Percentiles rank a stretch among this genome's conserved stretches.
These are phyloP conservation scores for Hestina assimilis DNA, from an alignment of 1,140 invertebrate species.

Conservation along the genomic window DNA sequence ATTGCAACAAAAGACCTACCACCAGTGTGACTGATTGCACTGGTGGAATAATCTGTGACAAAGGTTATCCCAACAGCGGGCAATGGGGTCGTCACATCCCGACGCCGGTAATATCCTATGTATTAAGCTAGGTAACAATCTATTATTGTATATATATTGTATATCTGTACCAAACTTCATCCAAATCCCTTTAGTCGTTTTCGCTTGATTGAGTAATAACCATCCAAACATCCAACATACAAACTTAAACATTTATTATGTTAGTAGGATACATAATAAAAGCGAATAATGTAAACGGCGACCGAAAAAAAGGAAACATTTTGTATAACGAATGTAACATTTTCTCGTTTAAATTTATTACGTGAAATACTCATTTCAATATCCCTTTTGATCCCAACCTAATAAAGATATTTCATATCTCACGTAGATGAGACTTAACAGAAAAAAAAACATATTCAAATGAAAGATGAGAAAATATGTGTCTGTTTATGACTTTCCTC, in stretches of 20 bases:
- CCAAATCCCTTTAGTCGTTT: too few species aligned
- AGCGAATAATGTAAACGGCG: too few species aligned
- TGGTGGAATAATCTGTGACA: too few species aligned
- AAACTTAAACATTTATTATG: not conserved
- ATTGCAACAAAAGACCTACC: too few species aligned
- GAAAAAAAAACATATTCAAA: slow-evolving; percentile 58
- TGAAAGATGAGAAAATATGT: slow-evolving; percentile 61
- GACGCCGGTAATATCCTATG: too few species aligned
- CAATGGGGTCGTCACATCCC: too few species aligned
- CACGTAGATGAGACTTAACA: slow-evolving; percentile 19
- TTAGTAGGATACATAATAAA: not conserved
- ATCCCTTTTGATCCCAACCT: not conserved
- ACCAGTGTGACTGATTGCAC: too few species aligned
- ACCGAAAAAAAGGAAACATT: too few species aligned
- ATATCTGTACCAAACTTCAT: too few species aligned
- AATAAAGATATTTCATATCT: slow-evolving; percentile 9
- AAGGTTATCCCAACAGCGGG: too few species aligned
- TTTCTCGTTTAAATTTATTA: not conserved
- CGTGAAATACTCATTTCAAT: not conserved
- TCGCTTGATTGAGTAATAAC: not conserved
- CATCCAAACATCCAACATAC: not conserved
- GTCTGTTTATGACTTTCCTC: slow-evolving; percentile 65
- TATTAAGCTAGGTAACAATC: too few species aligned
- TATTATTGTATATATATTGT: too few species aligned
- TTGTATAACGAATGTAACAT: not conserved